These are phyloP conservation scores for Grus americana DNA, from an alignment of 2,113 vertebrate species.

Conservation along the genomic window DNA sequence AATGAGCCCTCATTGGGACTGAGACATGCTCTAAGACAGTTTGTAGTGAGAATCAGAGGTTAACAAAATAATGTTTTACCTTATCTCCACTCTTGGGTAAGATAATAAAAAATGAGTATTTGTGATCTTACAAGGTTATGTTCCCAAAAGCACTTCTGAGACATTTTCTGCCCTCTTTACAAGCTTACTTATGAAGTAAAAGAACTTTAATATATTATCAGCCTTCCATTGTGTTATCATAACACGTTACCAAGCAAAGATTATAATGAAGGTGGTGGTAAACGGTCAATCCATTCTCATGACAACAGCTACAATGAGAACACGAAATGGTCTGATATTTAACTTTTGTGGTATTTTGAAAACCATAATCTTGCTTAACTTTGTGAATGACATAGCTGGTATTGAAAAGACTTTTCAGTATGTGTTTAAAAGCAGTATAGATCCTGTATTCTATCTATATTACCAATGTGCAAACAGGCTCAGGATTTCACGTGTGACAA, in stretches of 20 bases:
- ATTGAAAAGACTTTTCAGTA: background rate
- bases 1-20: background rate
- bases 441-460: background rate
- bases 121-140: background rate
- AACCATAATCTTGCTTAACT: background rate
- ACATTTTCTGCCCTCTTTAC: background rate
- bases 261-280: background rate
- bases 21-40: background rate
- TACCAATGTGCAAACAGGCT: background rate
- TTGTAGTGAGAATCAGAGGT: background rate
- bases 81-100: background rate
- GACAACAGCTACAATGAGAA: background rate
- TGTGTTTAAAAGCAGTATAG: background rate
- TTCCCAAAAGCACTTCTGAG: background rate
- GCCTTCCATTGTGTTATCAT: background rate
- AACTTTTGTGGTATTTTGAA: conserved; percentile 9
- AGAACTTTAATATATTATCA: background rate
- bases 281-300: background rate
- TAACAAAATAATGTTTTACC: background rate
- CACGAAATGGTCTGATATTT: background rate
- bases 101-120: background rate
- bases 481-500: background rate
- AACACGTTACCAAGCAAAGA: background rate
- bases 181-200: background rate
- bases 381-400: background rate